A percentile compares a stretch with the other conserved stretches of the same genome.
These are phyloP conservation scores for Pseudomugil tenellus DNA, from an alignment of 2,797 vertebrate genomes.

Conservation along the genomic window DNA sequence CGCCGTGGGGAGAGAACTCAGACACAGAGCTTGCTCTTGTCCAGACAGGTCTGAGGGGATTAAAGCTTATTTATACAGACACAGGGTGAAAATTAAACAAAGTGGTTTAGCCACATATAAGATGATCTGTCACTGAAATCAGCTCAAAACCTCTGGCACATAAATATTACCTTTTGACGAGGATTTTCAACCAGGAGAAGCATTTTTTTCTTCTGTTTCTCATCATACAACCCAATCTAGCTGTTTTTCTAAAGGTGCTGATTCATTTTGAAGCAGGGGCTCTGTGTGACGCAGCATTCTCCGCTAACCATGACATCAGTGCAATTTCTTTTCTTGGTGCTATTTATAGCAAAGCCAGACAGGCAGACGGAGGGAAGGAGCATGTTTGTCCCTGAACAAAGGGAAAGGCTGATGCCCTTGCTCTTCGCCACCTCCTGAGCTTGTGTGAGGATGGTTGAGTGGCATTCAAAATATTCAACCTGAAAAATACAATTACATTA, in stretches of 20 bases:
- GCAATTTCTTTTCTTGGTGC: conserved; percentile 26
- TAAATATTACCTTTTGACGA: neutral
- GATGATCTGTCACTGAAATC: too few species aligned
- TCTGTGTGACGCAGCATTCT: conserved; percentile 41
- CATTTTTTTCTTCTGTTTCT: neutral
- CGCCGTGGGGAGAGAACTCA: conserved; percentile 59
- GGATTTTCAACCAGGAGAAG: neutral
- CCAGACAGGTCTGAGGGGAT: conserved; percentile 20
- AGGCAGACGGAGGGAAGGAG: conserved; percentile 50
- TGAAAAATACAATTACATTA: conserved; percentile 35
- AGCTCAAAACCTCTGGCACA: neutral
- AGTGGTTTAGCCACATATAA: neutral
- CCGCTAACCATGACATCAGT: conserved; percentile 34
- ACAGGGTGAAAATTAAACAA: neutral
- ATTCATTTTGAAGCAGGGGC: conserved; percentile 59
- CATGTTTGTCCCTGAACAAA: conserved; percentile 36
- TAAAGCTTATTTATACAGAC: neutral
- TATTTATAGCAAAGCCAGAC: conserved; percentile 74
- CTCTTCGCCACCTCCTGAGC: conserved; percentile 22
- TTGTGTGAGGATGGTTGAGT: conserved; percentile 19
- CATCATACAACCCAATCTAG: neutral
- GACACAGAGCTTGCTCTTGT: conserved; percentile 29
- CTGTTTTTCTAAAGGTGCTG: conserved; percentile 55
- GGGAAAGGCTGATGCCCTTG: conserved; percentile 7
- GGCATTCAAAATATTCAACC: conserved; percentile 17